These are phyloP conservation scores for Lethrus apterus DNA, from an alignment of 1,140 invertebrate species.

Conservation along the genomic window DNA sequence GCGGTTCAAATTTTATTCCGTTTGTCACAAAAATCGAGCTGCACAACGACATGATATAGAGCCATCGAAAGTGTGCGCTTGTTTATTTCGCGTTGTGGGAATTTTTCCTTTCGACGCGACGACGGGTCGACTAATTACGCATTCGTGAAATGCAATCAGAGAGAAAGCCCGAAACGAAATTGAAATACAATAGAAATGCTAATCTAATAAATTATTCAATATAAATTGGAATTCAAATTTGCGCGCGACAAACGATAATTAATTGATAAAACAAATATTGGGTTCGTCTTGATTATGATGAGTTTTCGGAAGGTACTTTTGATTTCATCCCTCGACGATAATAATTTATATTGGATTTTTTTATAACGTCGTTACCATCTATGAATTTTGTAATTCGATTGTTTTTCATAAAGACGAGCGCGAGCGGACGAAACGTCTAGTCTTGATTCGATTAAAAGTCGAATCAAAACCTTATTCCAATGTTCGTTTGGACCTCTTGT, in stretches of 20 bases:
- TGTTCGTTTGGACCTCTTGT: slow-evolving; percentile 20
- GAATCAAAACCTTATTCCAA: slow-evolving; percentile 20
- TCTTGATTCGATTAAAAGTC: slow-evolving; percentile 7
- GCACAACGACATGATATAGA: too few relatives aligned
- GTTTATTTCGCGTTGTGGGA: too few relatives aligned
- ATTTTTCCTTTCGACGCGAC: too few relatives aligned
- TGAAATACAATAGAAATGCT: slow-evolving; percentile 23
- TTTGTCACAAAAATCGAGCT: too few relatives aligned
- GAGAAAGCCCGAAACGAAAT: slow-evolving; percentile 6
- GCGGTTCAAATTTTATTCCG: too few relatives aligned
- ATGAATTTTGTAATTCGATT: too few relatives aligned
- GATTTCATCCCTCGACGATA: slow-evolving; percentile 10
- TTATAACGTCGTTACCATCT: not conserved
- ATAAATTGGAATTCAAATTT: slow-evolving; percentile 22
- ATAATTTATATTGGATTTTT: not conserved
- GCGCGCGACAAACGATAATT: slow-evolving; percentile 25
- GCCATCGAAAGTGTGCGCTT: too few relatives aligned
- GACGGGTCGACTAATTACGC: too few relatives aligned
- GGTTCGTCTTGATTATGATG: slow-evolving; percentile 18
- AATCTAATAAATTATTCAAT: slow-evolving; percentile 23
- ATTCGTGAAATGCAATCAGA: too few relatives aligned
- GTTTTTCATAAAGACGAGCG: too few relatives aligned
- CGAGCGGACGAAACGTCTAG: too few relatives aligned
- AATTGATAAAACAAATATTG: slow-evolving; percentile 26
- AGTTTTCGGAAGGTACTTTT: slow-evolving; percentile 22